These are phyloP conservation scores for Melipona bicolor DNA, from an alignment of 2,888 invertebrate species.

Conservation along the genomic window DNA sequence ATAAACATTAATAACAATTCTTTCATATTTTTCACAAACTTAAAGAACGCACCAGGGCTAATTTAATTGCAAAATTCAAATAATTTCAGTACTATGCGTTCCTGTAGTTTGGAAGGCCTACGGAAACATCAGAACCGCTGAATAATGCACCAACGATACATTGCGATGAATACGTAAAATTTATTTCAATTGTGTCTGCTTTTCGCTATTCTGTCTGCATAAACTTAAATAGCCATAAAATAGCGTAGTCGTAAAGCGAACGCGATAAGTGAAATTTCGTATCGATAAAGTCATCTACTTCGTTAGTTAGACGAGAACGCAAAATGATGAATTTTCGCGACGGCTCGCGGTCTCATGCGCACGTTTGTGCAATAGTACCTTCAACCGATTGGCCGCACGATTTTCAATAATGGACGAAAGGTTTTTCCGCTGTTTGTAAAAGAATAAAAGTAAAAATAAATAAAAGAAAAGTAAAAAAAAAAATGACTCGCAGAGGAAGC, in stretches of 20 bases:
- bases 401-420: not conserved
- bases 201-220: conserved; percentile 1
- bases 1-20: not conserved
- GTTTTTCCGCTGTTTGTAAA: too few relatives aligned
- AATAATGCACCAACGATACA: not conserved
- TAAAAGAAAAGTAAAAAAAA: too few relatives aligned
- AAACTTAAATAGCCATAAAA: conserved; percentile 16
- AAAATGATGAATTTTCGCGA: not conserved
- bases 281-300: conserved; percentile 32
- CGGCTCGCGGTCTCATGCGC: not conserved
- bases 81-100: not conserved
- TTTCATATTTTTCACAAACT: not conserved
- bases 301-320: not conserved
- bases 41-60: not conserved
- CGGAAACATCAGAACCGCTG: not conserved
- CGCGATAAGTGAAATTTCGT: conserved; percentile 31
- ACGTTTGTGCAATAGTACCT: not conserved
- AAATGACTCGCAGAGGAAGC: not conserved
- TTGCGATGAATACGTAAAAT: not conserved
- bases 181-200: not conserved
- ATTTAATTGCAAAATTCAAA: not conserved
- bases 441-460: too few relatives aligned
- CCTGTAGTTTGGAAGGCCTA: too few relatives aligned
- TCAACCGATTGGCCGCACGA: not conserved
- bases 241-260: not conserved